phyloP scores from a whole-genome alignment of 35 echinoderm and acorn worm species.

The Heliocidaris tuberculata region DNA sequence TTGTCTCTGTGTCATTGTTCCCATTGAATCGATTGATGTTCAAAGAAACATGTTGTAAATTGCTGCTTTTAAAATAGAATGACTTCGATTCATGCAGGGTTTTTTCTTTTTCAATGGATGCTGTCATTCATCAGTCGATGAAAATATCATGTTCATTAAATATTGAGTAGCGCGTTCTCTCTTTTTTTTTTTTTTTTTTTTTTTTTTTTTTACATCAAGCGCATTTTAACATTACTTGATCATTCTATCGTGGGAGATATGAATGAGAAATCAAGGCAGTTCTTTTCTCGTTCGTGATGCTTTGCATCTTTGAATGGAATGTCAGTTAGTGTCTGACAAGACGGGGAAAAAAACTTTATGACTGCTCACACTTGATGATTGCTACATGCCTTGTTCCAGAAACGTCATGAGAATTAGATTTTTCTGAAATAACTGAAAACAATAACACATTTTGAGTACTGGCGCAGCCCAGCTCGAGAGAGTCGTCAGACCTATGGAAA shows the following conservation, averaged over 20 bases:
- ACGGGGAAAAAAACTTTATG: neutral
- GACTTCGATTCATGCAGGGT: neutral
- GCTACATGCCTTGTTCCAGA: neutral
- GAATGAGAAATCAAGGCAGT: neutral
- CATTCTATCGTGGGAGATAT: neutral
- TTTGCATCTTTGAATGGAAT: neutral
- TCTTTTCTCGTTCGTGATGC: neutral
- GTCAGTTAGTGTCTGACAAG: neutral
- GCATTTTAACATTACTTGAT: neutral
- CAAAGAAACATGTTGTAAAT: neutral
- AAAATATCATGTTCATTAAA: neutral
- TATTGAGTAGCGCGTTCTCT: neutral
- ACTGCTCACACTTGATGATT: neutral
- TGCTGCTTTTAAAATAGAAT: neutral
- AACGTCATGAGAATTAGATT: neutral
- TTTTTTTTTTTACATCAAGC: neutral
- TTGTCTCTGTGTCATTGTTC: neutral
- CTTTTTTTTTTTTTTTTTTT: neutral
- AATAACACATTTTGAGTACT: neutral
- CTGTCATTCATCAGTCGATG: neutral
- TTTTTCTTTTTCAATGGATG: neutral
- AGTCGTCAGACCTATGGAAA: neutral
- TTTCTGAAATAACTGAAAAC: neutral
- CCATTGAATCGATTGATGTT: neutral
- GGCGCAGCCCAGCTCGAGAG: neutral